Conservation (phyloP, 2,888 invertebrate genomes). For the Drosophila meridiana region DNA sequence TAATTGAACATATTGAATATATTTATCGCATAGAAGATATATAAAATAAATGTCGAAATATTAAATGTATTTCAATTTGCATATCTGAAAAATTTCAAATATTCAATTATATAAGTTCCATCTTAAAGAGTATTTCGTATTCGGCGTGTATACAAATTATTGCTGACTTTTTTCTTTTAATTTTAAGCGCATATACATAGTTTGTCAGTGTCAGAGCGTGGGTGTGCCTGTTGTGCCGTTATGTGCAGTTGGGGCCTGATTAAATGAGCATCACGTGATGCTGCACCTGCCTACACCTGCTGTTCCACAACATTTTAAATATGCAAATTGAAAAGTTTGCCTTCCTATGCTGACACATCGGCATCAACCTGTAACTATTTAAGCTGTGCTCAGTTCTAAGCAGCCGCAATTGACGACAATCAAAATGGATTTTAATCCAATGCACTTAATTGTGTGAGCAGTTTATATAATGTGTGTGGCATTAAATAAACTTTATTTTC, state of each 20-base stretch:
- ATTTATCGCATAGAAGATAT: too few species aligned
- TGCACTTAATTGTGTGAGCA: background rate
- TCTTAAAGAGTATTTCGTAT: background rate
- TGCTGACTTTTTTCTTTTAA: conserved; percentile 41
- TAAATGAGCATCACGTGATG: conserved; percentile 61
- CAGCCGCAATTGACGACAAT: conserved; percentile 5
- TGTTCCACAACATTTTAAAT: conserved; percentile 30
- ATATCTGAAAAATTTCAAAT: background rate
- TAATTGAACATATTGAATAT: too few species aligned
- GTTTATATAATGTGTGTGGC: background rate
- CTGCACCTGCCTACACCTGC: conserved; percentile 27
- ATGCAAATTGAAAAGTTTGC: conserved; percentile 65
- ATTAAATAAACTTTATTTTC: background rate
- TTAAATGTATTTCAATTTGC: too few species aligned
- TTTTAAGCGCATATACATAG: conserved; percentile 49
- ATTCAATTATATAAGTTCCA: background rate
- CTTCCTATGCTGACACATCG: conserved; percentile 1
- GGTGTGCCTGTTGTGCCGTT: conserved; percentile 16
- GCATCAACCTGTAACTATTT: conserved; percentile 2
- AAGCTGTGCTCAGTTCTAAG: background rate
- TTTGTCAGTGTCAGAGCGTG: conserved; percentile 44
- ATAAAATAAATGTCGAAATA: too few species aligned
- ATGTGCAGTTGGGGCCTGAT: conserved; percentile 46
- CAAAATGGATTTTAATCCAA: conserved; percentile 3
- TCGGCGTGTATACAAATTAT: background rate